These are phyloP conservation scores for Etheostoma spectabile DNA, from an alignment of 2,113 vertebrate genomes.

Conservation along the genomic window DNA sequence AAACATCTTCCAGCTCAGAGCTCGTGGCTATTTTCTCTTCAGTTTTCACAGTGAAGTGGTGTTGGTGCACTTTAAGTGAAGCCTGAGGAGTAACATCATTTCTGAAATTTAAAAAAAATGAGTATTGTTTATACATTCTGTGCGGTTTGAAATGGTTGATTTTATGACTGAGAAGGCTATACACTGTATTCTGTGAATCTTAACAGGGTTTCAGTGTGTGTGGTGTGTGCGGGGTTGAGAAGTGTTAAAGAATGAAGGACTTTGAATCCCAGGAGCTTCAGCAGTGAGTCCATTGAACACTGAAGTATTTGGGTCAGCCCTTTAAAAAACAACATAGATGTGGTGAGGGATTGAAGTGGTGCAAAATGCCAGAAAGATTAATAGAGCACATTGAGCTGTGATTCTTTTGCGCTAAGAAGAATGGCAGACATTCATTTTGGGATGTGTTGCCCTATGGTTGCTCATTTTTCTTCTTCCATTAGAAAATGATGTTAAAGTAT, in stretches of 20 bases:
- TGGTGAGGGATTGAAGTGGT: slow-evolving; percentile 68
- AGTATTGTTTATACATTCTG: slow-evolving; percentile 18
- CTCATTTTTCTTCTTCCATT: slow-evolving; percentile 49
- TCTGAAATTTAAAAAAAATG: slow-evolving; percentile 34
- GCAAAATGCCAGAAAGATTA: slow-evolving; percentile 73
- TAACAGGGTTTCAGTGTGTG: slow-evolving; percentile 13
- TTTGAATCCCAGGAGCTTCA: slow-evolving; percentile 74
- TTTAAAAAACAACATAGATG: slow-evolving; percentile 72
- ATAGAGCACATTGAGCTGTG: slow-evolving; percentile 76
- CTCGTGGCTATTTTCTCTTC: slow-evolving; percentile 39
- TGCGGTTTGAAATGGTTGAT: slow-evolving; percentile 30
- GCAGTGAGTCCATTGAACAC: slow-evolving; percentile 69
- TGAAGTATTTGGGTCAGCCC: slow-evolving; percentile 80
- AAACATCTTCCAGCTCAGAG: background rate
- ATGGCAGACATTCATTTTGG: slow-evolving; percentile 47
- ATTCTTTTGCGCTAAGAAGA: slow-evolving; percentile 68
- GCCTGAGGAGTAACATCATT: slow-evolving; percentile 41
- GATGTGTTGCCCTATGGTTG: slow-evolving; percentile 24
- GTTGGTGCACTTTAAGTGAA: slow-evolving; percentile 37
- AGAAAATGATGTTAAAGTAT: slow-evolving; percentile 6
- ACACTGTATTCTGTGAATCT: slow-evolving; percentile 13
- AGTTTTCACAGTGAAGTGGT: slow-evolving; percentile 43
- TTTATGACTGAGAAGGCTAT: slow-evolving; percentile 2
- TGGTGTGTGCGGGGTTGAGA: slow-evolving; percentile 22
- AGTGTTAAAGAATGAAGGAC: slow-evolving; percentile 68